Conservation (phyloP, 2,888 invertebrate species). For the Polietes domitor region DNA sequence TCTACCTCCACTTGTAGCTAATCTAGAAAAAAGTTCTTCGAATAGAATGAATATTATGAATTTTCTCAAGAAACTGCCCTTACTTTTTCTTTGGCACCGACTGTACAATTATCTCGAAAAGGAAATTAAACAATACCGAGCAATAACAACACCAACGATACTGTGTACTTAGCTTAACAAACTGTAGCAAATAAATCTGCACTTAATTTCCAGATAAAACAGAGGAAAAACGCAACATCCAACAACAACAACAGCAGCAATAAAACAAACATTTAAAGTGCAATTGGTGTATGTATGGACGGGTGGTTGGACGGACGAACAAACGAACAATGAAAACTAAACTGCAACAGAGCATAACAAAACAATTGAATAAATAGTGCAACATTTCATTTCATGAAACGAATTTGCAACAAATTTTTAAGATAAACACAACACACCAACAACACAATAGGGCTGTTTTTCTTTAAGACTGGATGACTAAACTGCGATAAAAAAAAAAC, state of each 20-base stretch:
- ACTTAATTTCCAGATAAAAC: slow-evolving; percentile 47
- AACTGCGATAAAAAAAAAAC: too few relatives aligned
- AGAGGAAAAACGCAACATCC: slow-evolving; percentile 8
- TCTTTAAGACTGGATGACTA: too few relatives aligned
- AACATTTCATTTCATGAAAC: slow-evolving; percentile 14
- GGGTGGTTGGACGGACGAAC: too few relatives aligned
- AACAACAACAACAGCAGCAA: slow-evolving; percentile 18
- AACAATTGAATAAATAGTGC: slow-evolving; percentile 49
- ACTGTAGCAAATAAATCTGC: slow-evolving; percentile 65
- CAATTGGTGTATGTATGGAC: not conserved
- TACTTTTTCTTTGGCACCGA: slow-evolving; percentile 40
- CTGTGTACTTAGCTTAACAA: slow-evolving; percentile 64
- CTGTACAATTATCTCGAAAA: slow-evolving; percentile 33
- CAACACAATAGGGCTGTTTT: too few relatives aligned
- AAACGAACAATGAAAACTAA: slow-evolving; percentile 35
- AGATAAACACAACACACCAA: not conserved
- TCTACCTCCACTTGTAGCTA: too few relatives aligned
- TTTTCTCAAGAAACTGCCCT: too few relatives aligned
- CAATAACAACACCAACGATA: slow-evolving; percentile 30
- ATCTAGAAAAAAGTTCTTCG: too few relatives aligned
- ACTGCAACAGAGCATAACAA: slow-evolving; percentile 52
- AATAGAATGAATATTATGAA: too few relatives aligned
- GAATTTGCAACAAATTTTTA: not conserved
- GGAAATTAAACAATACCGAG: slow-evolving; percentile 56
- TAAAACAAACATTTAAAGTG: slow-evolving; percentile 14